Evolutionary conservation across 2,113 vertebrate species (phyloP).

Genomic region (Anolis carolinensis): DNA sequence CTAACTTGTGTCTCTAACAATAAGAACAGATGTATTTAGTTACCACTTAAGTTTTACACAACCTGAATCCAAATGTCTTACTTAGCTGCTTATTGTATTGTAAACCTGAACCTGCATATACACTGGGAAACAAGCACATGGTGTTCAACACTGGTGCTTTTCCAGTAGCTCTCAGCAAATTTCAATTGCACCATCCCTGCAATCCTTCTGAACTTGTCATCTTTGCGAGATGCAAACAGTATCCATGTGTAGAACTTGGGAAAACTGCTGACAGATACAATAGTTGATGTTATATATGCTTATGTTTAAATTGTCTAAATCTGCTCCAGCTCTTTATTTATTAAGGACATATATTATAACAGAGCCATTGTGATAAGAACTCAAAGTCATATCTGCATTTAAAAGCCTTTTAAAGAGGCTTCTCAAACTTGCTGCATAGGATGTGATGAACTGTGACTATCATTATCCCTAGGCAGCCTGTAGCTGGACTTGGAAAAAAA

Average conservation of each 20-base stretch:
- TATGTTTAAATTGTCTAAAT: background rate
- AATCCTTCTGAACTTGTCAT: too few species aligned
- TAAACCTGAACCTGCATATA: background rate
- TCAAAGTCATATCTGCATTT: background rate
- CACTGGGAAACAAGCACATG: too few species aligned
- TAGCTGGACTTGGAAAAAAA: too few species aligned
- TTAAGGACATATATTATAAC: background rate
- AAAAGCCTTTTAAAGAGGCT: background rate
- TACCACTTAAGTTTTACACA: background rate
- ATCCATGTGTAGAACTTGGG: too few species aligned
- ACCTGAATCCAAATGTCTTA: background rate
- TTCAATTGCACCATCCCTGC: too few species aligned
- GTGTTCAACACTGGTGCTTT: too few species aligned
- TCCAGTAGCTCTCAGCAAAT: too few species aligned
- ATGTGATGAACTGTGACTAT: background rate
- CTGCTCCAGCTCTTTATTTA: background rate
- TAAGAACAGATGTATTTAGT: background rate
- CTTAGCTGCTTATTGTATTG: background rate
- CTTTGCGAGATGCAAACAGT: too few species aligned
- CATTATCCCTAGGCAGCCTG: background rate
- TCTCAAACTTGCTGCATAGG: background rate
- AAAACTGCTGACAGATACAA: background rate
- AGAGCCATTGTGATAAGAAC: background rate
- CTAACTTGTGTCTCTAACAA: background rate
- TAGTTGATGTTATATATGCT: background rate